Conservation (phyloP, 2,888 invertebrate species). For the Sarcophaga caerulescens region DNA sequence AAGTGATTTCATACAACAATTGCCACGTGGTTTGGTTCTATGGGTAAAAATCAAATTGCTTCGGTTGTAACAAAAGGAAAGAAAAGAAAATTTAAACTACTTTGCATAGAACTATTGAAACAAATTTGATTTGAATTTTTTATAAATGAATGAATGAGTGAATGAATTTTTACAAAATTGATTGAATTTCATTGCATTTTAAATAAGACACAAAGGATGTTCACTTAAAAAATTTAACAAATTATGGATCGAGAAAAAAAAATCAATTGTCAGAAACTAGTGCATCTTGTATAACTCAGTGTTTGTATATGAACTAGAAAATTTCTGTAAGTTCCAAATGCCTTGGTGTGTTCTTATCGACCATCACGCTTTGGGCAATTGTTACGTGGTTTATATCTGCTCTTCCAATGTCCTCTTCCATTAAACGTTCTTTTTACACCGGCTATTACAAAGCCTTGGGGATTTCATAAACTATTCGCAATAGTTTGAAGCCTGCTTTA, state of each 20-base stretch:
- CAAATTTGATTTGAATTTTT: constrained; percentile 1
- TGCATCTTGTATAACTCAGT: not conserved
- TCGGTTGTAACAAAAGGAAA: not conserved
- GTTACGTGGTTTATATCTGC: too few species aligned
- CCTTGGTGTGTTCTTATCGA: too few species aligned
- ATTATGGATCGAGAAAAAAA: not conserved
- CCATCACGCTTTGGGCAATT: too few species aligned
- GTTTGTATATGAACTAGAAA: too few species aligned
- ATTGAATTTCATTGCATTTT: too few species aligned
- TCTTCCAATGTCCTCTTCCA: too few species aligned
- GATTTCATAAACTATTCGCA: too few species aligned
- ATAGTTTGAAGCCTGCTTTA: too few species aligned
- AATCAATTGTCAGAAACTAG: not conserved
- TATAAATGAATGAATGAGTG: not conserved
- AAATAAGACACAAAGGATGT: too few species aligned
- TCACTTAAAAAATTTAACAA: not conserved
- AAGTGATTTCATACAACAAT: constrained; percentile 25
- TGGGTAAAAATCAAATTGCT: constrained; percentile 17
- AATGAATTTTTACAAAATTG: not conserved
- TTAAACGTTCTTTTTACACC: too few species aligned
- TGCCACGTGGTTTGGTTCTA: constrained; percentile 11
- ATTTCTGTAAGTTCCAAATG: too few species aligned
- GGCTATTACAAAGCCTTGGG: too few species aligned
- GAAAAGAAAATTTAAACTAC: not conserved
- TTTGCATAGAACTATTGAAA: not conserved